Conservation (phyloP, 2,797 vertebrate species). For the Sebastes taczanowskii region DNA sequence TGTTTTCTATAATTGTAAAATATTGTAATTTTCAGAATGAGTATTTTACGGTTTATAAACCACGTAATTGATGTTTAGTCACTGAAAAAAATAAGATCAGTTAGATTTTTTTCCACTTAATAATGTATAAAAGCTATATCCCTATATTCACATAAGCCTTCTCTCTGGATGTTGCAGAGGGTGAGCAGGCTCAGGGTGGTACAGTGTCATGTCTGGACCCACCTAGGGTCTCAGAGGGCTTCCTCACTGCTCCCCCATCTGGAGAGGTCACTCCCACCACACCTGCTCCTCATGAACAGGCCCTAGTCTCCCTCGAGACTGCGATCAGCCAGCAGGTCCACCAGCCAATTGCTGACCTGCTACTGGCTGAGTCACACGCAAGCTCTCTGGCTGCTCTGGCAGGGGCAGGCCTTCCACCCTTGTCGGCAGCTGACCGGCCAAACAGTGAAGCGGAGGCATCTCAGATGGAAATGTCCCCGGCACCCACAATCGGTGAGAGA, state of each 20-base stretch:
- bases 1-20: neutral
- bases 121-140: neutral
- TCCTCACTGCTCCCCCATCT: conserved; percentile 88
- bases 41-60: neutral
- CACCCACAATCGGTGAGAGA: conserved; percentile 92
- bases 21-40: neutral
- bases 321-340: conserved; percentile 88
- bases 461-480: conserved; percentile 97
- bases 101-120: neutral
- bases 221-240: conserved; percentile 87
- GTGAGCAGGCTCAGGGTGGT: conserved; percentile 81
- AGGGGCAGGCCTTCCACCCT: conserved; percentile 82
- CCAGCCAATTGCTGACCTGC: conserved; percentile 85
- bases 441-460: conserved; percentile 90
- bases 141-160: conserved; percentile 10
- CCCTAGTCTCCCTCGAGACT: conserved; percentile 88
- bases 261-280: conserved; percentile 89
- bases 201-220: conserved; percentile 81
- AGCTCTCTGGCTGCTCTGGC: conserved; percentile 81
- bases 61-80: neutral
- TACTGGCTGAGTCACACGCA: conserved; percentile 84
- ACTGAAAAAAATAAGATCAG: neutral
- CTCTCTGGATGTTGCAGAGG: conserved; percentile 73
- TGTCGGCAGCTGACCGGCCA: conserved; percentile 84
- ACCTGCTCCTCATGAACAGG: conserved; percentile 85